Conservation (phyloP, 1,140 invertebrate genomes). For the Nymphalis io region DNA sequence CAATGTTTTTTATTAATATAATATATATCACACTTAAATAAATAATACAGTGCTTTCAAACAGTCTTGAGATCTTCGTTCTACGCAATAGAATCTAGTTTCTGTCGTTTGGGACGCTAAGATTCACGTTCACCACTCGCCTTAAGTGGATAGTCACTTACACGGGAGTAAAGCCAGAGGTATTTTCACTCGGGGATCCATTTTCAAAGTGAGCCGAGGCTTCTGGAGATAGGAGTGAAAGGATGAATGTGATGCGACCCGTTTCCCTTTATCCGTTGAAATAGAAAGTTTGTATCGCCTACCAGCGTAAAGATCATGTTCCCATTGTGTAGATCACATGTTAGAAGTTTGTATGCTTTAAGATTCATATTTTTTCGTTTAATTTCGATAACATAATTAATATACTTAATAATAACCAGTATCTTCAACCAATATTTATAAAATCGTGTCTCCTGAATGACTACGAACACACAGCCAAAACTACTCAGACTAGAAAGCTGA, state of each 20-base stretch:
- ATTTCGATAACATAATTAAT: too few relatives aligned
- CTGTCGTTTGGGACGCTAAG: slow-evolving; percentile 23
- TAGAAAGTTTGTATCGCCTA: slow-evolving; percentile 43
- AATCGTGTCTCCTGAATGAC: too few relatives aligned
- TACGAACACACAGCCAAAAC: too few relatives aligned
- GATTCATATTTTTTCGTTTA: not conserved
- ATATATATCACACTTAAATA: too few relatives aligned
- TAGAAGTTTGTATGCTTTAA: not conserved
- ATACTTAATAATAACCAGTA: too few relatives aligned
- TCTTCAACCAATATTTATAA: too few relatives aligned
- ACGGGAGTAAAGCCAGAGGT: slow-evolving; percentile 35
- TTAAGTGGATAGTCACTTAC: slow-evolving; percentile 46
- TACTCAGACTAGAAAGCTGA: too few relatives aligned
- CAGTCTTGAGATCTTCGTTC: slow-evolving; percentile 16
- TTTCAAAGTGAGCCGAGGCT: slow-evolving; percentile 47
- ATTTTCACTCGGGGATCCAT: slow-evolving; percentile 45
- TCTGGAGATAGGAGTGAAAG: slow-evolving; percentile 44
- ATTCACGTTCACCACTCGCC: slow-evolving; percentile 29
- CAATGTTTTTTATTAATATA: too few relatives aligned
- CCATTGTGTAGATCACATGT: not conserved
- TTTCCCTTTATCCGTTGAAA: slow-evolving; percentile 43
- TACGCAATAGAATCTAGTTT: slow-evolving; percentile 39
- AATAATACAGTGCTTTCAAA: not conserved
- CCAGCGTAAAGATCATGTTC: not conserved
- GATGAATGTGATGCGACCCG: slow-evolving; percentile 45